These are phyloP conservation scores for Heteractis magnifica DNA, from an alignment of 92 coral and sea anemone genomes.

Conservation along the genomic window DNA sequence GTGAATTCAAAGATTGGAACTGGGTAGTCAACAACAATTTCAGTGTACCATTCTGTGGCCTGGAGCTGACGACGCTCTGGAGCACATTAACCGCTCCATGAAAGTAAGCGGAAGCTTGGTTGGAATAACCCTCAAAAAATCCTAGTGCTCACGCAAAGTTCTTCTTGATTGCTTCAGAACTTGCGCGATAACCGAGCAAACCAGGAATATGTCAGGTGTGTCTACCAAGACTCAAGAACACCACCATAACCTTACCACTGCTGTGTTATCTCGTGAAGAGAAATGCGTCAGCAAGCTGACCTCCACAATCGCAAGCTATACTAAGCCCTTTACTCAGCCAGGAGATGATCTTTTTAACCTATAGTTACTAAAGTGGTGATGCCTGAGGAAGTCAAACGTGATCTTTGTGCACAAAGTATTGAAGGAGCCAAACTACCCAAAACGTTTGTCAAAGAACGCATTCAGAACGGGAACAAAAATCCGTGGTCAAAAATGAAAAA, in stretches of 20 bases:
- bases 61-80: conserved; percentile 55
- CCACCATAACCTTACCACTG: conserved; percentile 35
- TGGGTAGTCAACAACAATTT: conserved; percentile 64
- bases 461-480: too few species aligned
- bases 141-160: conserved; percentile 43
- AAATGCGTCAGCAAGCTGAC: conserved; percentile 39
- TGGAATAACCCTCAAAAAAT: conserved; percentile 59
- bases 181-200: conserved; percentile 47
- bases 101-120: conserved; percentile 42
- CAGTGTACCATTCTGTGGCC: conserved; percentile 45
- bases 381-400: too few species aligned
- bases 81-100: conserved; percentile 62
- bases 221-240: conserved; percentile 28
- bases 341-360: conserved; percentile 2
- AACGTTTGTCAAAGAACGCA: too few species aligned
- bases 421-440: too few species aligned
- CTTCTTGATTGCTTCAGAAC: conserved; percentile 51
- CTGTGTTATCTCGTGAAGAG: conserved; percentile 40
- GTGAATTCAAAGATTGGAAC: conserved; percentile 51
- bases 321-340: conserved; percentile 54
- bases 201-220: conserved; percentile 41
- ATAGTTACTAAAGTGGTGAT: too few species aligned
- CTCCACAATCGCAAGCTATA: conserved; percentile 31
- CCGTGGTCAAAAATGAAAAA: too few species aligned
- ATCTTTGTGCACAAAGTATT: too few species aligned